Base-by-base conservation (phyloP, 2,888 invertebrate species). In the Bombyx huttoni region DNA sequence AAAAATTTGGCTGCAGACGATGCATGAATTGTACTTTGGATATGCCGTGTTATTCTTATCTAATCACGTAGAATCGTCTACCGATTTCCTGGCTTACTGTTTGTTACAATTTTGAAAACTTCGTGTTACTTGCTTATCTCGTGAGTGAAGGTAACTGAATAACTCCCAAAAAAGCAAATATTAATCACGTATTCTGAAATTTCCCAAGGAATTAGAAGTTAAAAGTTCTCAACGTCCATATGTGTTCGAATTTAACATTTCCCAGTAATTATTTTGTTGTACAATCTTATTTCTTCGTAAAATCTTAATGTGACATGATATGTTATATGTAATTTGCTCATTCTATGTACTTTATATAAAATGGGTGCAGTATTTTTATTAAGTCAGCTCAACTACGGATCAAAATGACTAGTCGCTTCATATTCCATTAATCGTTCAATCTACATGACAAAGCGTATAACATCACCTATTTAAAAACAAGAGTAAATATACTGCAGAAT, bases 401-500 rank as follows among this genome's bases (percentile, higher is more conserved):
- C 49, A 49, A 52, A 56, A 53, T 51, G 47, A 55, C 48, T 49
- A 51, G 50, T 47, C 14, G 24, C 47, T 57, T 54, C 50, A 46
- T 52, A 51, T 34, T 34, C 24, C 12, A 13, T 46, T 51, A 51
- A 53, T 51, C 49, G 51, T 53, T 48, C 47, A 49, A 49, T 48
- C 46, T 55, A 53, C 53, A 56, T 63, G 58, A 61, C 54, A 56
- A 58, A 58, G 58, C 68, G 58, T 51, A 55, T 55, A 56, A 49
- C 35, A 34, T 10, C 13, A 55, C 53, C 54, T 50, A 14, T 46
- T 54, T 55, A 34, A 54, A 57, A 55, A 49, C 48, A 53, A 55
- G 52, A 57, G 58, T 56, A 66, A 65, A 66, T 65, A 67, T 55
- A 58, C 58, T 67, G 66, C 61, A 68, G 69, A 69, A 63, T 64